These are phyloP conservation scores for Nothoprocta pentlandii DNA, from an alignment of 2,113 vertebrate genomes.

Conservation along the genomic window DNA sequence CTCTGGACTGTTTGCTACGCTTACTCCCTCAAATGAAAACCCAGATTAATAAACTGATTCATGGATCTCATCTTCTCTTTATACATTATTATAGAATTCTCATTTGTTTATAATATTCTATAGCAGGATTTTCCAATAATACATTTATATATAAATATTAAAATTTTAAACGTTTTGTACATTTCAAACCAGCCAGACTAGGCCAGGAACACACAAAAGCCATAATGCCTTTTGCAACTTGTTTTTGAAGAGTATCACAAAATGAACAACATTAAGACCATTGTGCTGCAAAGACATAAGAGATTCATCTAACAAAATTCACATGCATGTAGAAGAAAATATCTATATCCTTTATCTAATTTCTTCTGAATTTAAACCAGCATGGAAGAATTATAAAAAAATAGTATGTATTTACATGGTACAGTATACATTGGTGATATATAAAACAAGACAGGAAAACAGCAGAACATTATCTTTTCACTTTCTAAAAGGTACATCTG, in stretches of 20 bases:
- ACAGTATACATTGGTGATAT: conserved; percentile 65
- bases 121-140: conserved; percentile 57
- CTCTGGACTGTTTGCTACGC: conserved; percentile 4
- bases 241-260: conserved; percentile 66
- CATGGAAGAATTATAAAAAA: conserved; percentile 79
- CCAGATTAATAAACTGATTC: conserved; percentile 42
- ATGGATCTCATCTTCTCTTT: conserved; percentile 49
- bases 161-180: conserved; percentile 70
- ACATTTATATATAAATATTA: conserved; percentile 72
- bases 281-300: conserved; percentile 73
- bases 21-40: conserved; percentile 44
- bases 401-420: conserved; percentile 87
- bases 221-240: conserved; percentile 58
- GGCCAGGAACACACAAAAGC: conserved; percentile 66
- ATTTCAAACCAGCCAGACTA: conserved; percentile 49
- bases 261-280: conserved; percentile 70
- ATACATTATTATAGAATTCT: conserved; percentile 68
- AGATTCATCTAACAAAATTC: conserved; percentile 70
- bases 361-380: conserved; percentile 74
- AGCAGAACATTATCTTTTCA: conserved; percentile 32
- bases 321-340: conserved; percentile 77
- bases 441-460: conserved; percentile 77
- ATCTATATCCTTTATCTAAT: conserved; percentile 70
- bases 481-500: conserved; percentile 4
- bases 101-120: conserved; percentile 55